Base-by-base conservation (phyloP, 2,113 vertebrate genomes). In the Scolopax mira region DNA sequence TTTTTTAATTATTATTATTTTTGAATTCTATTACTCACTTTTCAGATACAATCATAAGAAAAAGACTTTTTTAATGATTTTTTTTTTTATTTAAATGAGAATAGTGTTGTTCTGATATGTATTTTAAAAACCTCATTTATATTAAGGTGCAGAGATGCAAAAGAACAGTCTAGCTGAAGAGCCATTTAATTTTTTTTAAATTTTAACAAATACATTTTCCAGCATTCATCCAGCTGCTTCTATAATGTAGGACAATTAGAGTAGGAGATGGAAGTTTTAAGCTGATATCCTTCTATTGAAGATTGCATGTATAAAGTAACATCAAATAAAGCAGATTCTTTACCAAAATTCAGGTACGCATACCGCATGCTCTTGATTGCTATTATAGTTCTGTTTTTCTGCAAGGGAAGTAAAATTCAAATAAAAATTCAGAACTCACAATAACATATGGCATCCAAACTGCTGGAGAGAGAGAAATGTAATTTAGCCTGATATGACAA, bases 401-500 rank as follows among this genome's bases (percentile, higher is more conserved):
- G 24, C 35, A 67, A 83, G 30, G 42, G 51, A 85, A 94, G 81
- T 64, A 55, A 84, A 84, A 94, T 80, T 30, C 5, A 83, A 65
- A 35, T 52, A 31, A 81, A 80, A 86, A 65, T 39, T 81, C 16
- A 61, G 61, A 41, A 27, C 84, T 67, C 39, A 52, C 27, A 21
- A 70, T 77, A 71, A 30, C 0, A 0, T 64, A 7, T 2, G 4
- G 23, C 10, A 1, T 78, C 14, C 28, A 60, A 49, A 28, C 61
- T 92, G 23, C 57, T 69, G 27, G 42, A 86, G 46, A 41, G 18
- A 39, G 41, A 30, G 16, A 42, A 79, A 79, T 23, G 10, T 41
- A 42, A 60, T 58, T 70, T 80, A 90, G 14, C 31, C 25, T 41
- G 23, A 25, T 31, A 31, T 4, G 44, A 35, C 35, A 48, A 89